phyloP scores from a whole-genome alignment of 2,113 vertebrate species.

The Gymnobelideus leadbeateri region DNA sequence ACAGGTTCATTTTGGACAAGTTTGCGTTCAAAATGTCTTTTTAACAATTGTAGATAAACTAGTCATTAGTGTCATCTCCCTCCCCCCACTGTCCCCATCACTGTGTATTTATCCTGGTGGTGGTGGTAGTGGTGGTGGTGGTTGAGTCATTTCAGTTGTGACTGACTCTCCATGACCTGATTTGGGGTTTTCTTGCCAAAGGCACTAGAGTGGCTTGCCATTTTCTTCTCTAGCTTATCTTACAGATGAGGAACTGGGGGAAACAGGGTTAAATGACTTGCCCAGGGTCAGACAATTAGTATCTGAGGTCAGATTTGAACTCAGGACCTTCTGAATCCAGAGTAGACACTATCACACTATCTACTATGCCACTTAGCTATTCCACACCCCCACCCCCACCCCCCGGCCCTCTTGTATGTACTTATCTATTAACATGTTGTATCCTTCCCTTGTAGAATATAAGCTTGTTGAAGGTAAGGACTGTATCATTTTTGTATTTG shows the following conservation, averaged over 20 bases:
- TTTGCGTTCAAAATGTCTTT: neutral
- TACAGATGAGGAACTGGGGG: too few species aligned
- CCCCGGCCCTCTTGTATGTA: neutral
- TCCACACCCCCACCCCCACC: too few species aligned
- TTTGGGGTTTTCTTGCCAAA: too few species aligned
- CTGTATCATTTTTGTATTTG: neutral
- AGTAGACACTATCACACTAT: too few species aligned
- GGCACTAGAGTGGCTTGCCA: too few species aligned
- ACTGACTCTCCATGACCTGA: too few species aligned
- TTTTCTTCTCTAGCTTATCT: too few species aligned
- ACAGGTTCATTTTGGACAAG: neutral
- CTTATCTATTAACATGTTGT: neutral
- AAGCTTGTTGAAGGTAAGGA: neutral
- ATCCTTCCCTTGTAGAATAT: neutral
- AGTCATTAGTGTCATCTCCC: neutral
- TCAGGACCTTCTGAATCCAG: neutral
- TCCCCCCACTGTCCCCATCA: neutral
- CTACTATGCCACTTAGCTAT: neutral
- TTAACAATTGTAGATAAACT: neutral
- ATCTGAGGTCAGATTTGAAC: neutral
- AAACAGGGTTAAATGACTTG: too few species aligned
- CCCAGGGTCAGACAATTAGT: neutral
- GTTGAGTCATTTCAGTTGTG: too few species aligned
- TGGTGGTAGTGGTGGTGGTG: too few species aligned
- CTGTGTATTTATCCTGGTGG: neutral